Evolutionary conservation across 2,113 vertebrate species (phyloP).

Genomic region (Pangasianodon gigas): DNA sequence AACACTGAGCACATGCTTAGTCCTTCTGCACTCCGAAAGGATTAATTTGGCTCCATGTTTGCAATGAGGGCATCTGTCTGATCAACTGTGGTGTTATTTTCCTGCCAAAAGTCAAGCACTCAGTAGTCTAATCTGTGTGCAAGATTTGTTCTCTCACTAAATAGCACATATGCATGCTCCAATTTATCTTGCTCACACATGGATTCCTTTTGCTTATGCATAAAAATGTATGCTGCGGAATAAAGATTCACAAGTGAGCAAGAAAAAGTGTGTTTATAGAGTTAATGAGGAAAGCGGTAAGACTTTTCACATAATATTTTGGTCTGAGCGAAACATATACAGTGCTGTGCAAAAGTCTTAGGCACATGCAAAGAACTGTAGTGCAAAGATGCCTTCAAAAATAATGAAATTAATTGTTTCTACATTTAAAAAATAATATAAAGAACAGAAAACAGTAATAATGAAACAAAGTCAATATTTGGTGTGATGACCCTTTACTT

Average conservation of each 20-base stretch:
- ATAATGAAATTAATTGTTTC: too few species aligned
- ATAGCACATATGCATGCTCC: not conserved
- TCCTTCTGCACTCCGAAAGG: not conserved
- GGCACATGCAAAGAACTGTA: too few species aligned
- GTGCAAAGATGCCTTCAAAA: too few species aligned
- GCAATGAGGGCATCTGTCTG: not conserved
- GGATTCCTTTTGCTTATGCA: not conserved
- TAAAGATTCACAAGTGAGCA: not conserved
- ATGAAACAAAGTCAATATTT: too few species aligned
- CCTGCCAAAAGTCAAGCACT: not conserved
- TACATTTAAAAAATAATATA: too few species aligned
- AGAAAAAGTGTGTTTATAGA: not conserved
- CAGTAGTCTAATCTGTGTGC: not conserved
- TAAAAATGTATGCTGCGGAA: not conserved
- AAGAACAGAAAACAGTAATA: too few species aligned
- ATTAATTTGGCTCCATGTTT: not conserved
- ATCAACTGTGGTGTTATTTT: not conserved
- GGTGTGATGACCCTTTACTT: too few species aligned
- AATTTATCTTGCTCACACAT: not conserved
- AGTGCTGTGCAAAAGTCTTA: too few species aligned
- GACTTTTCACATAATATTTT: not conserved
- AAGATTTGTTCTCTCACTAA: not conserved
- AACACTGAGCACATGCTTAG: not conserved
- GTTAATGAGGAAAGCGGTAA: too few species aligned
- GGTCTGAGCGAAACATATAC: too few species aligned